Base-by-base conservation (phyloP, 2,888 invertebrate species). In the Drosophila austrosaltans region DNA sequence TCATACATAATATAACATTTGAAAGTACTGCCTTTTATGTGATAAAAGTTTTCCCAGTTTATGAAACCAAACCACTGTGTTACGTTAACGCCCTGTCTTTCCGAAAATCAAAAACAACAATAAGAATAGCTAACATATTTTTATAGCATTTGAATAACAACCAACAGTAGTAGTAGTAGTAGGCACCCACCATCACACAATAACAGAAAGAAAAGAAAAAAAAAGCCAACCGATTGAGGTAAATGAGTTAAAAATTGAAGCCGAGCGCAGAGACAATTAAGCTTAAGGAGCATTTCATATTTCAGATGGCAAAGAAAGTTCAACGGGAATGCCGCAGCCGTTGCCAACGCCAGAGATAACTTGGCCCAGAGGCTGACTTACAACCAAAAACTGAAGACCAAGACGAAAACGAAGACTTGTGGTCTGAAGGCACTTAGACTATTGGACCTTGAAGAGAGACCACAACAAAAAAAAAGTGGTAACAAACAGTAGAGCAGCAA, bases 241-340 rank as follows among this genome's bases (percentile, higher is more conserved):
- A 84, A 85, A 84, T 87, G 85, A 84, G 77, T 79, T 72, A 71
- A 85, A 87, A 82, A 87, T 82, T 75, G 81, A 82, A 73, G 86
- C 69, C 66, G 36, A 36, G 36, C 16, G 16, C 36, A 63, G 72
- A 85, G 88, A 86, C 85, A 85, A 85, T 85, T 85, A 85, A 88
- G 85, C 85, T 83, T 88, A 86, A 85, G 88, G 83, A 85, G 83
- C 83, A 88, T 87, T 85, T 85, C 76, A 84, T 87, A 77, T 63
- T 48, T 25, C 48, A 48, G 74, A 74, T 77, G 74, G 77, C 81
- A 80, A 77, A 87, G 85, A 85, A 85, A 85, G 85, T 85, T 88
- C 66, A 77, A 61, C 63, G 44, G 63, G 48, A 48, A 48, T 48
- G 48, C 48, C 48, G 62, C 69, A 64, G 67, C 65, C 69, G 60